Base-by-base conservation (phyloP, 2,888 invertebrate species). In the Pachymerium ferrugineum region DNA sequence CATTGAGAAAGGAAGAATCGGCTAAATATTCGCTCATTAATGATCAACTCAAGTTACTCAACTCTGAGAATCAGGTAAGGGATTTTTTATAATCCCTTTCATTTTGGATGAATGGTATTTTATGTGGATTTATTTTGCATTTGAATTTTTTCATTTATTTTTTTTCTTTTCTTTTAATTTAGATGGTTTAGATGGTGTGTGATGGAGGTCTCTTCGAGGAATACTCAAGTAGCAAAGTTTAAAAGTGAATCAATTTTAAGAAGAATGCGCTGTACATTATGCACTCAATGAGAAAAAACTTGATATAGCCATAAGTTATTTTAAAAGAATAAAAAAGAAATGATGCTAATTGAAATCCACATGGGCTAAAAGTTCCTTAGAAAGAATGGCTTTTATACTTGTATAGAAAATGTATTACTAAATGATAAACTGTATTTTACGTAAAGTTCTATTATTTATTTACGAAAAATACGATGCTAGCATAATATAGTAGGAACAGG, bases 11-110 rank as follows among this genome's bases (percentile, higher is more conserved):
- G 83, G 98, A 99, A 84, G 98, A 99, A 85, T 93, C 94, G 83
- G 94, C 95, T 81, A 96, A 97, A 85, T 96, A 95, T 86, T 92
- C 93, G 84, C 89, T 96, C 83, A 92, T 97, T 84, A 95, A 94
- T 83, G 97, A 97, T 86, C 97, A 97, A 85, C 88, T 97, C 79
- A 96, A 95, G 85, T 87, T 96, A 82, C 90, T 96, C 83, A 95
- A 95, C 85, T 93, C 92, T 80, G 97, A 97, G 85, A 94, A 96
- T 83, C 96, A 97, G 93, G 97, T 97, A 82, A 81, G 77, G 28
- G 12, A 35, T 6, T 5, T 25, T 3, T 25, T 22, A 12, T 25
- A 28, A 28, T 25, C 4, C 19, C 54, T 35, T 35, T 8, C 35
- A 8, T 35, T 35, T 35, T 10, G 14, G 14, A 35, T 10, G 14